These are phyloP conservation scores for Neotoma lepida DNA, from an alignment of 2,113 vertebrate species.

Conservation along the genomic window DNA sequence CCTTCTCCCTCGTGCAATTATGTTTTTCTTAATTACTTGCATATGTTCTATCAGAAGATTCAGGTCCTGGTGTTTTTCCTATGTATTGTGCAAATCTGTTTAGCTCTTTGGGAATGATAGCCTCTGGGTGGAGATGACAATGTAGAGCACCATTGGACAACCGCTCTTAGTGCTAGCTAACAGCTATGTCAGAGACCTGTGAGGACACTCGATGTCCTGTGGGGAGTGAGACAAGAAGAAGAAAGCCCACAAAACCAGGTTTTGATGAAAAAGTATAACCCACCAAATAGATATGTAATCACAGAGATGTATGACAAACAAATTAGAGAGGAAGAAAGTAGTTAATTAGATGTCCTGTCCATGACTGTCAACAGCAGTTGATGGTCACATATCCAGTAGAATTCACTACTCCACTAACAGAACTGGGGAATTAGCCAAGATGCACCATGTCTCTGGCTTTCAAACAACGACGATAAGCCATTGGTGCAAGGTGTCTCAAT, in stretches of 20 bases:
- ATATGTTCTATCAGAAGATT: constrained; percentile 61
- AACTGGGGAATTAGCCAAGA: constrained; percentile 15
- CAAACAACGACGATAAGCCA: neutral
- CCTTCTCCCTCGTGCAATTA: constrained; percentile 69
- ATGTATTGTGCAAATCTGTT: constrained; percentile 46
- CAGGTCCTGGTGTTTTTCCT: constrained; percentile 62
- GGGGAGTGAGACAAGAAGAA: neutral
- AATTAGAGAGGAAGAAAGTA: neutral
- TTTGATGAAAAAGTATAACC: neutral
- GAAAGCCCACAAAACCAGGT: constrained; percentile 15
- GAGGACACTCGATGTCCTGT: constrained; percentile 34
- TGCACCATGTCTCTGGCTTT: neutral
- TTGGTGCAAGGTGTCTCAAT: neutral
- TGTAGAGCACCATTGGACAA: neutral
- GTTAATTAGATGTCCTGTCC: neutral
- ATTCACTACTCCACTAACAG: neutral
- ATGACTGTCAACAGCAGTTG: neutral
- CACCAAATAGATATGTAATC: neutral
- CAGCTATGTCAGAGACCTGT: neutral
- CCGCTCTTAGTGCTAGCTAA: neutral
- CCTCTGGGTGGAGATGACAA: neutral
- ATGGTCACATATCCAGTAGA: neutral
- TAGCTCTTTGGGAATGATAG: neutral
- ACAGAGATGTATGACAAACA: neutral
- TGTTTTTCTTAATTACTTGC: constrained; percentile 79